These are phyloP conservation scores for Drosophila limbata DNA, from an alignment of 2,888 invertebrate species.

Conservation along the genomic window DNA sequence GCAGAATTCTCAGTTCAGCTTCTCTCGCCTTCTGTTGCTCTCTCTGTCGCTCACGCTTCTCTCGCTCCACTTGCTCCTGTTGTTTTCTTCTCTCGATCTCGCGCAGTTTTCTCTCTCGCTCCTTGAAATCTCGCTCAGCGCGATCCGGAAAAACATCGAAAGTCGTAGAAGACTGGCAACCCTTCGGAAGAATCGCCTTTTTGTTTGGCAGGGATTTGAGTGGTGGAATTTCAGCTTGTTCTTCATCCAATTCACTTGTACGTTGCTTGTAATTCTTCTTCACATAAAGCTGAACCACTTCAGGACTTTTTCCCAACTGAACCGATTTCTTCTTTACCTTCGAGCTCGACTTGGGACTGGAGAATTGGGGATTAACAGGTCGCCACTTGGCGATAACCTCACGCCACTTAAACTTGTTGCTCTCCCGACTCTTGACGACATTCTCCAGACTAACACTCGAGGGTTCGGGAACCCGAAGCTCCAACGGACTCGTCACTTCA, in stretches of 20 bases:
- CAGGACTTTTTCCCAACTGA: background rate
- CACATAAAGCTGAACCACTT: conserved; percentile 11
- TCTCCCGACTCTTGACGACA: background rate
- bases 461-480: conserved; percentile 22
- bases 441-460: background rate
- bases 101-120: conserved; percentile 2
- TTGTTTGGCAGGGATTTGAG: background rate
- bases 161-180: background rate
- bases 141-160: background rate
- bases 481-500: background rate
- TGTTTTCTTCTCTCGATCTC: conserved; percentile 14
- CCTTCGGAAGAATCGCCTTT: background rate
- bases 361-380: background rate
- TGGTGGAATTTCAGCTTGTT: background rate
- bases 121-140: background rate
- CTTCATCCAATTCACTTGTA: background rate
- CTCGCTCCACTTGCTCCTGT: background rate
- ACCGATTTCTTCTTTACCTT: background rate
- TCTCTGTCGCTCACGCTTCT: conserved; percentile 3
- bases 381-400: background rate
- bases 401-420: background rate
- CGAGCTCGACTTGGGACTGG: background rate
- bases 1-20: background rate
- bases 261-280: conserved; percentile 4
- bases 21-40: background rate